These are phyloP conservation scores for Philotrypesis tridentata DNA, from an alignment of 1,140 invertebrate genomes.

Conservation along the genomic window DNA sequence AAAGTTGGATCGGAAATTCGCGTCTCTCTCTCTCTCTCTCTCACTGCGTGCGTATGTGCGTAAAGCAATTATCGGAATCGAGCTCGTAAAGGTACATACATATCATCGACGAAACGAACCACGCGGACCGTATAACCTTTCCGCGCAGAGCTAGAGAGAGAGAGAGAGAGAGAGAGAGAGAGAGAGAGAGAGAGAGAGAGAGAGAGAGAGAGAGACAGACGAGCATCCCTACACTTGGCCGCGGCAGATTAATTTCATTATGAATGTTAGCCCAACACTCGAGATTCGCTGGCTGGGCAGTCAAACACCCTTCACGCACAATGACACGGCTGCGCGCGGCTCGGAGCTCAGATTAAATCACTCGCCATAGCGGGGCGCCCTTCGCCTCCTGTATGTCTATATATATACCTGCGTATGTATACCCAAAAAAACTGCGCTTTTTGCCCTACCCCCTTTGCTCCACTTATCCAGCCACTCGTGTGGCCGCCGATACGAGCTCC, in stretches of 20 bases:
- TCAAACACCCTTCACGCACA: constrained; percentile 68
- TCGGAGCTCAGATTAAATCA: constrained; percentile 42
- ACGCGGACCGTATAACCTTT: background rate
- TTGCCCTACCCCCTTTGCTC: background rate
- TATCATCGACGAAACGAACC: too few relatives aligned
- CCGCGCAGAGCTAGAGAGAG: background rate
- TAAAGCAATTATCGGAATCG: constrained; percentile 37
- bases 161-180: background rate
- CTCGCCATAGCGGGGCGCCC: constrained; percentile 10
- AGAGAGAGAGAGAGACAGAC: background rate
- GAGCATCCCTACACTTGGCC: constrained; percentile 44
- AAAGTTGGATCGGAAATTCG: background rate
- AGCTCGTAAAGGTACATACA: background rate
- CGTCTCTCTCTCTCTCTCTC: too few relatives aligned
- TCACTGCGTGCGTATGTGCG: background rate
- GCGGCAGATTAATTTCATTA: constrained; percentile 73
- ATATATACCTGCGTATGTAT: too few relatives aligned
- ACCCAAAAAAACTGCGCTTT: constrained; percentile 21
- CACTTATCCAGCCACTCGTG: constrained; percentile 32
- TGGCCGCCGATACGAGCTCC: background rate
- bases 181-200: background rate
- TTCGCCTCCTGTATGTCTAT: background rate
- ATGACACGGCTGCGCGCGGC: background rate
- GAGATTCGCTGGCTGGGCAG: constrained; percentile 63
- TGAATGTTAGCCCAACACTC: constrained; percentile 74